Conservation (phyloP, 2,888 invertebrate species). For the Beris chalybata region DNA sequence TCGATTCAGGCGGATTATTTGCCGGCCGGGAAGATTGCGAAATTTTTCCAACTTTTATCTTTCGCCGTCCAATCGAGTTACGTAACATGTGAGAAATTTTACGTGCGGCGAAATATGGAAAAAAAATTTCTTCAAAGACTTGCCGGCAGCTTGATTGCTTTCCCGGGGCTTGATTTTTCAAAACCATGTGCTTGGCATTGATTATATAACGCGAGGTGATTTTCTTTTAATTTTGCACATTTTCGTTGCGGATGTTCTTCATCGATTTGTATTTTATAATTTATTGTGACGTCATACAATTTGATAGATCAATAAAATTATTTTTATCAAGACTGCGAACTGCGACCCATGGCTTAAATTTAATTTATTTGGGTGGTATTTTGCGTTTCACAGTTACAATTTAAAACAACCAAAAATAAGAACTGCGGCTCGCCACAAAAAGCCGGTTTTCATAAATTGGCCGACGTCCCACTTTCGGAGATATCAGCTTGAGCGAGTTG, state of each 20-base stretch:
- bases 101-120: conserved; percentile 1
- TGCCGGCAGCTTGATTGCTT: neutral
- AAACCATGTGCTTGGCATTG: conserved; percentile 20
- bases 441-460: too few species aligned
- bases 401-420: too few species aligned
- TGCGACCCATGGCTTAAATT: too few species aligned
- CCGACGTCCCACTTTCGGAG: too few species aligned
- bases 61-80: conserved; percentile 1
- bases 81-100: conserved; percentile 20
- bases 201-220: conserved; percentile 13
- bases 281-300: too few species aligned
- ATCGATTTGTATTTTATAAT: neutral
- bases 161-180: neutral
- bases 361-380: too few species aligned
- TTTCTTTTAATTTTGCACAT: neutral
- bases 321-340: too few species aligned
- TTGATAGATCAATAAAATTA: too few species aligned
- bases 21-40: conserved; percentile 23
- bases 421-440: too few species aligned
- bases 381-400: too few species aligned
- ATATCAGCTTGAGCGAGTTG: too few species aligned
- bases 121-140: conserved; percentile 2
- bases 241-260: neutral
- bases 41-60: conserved; percentile 6
- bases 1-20: conserved; percentile 5